These are phyloP conservation scores for Sarcophaga carnaria DNA, from an alignment of 2,888 invertebrate genomes.

Conservation along the genomic window DNA sequence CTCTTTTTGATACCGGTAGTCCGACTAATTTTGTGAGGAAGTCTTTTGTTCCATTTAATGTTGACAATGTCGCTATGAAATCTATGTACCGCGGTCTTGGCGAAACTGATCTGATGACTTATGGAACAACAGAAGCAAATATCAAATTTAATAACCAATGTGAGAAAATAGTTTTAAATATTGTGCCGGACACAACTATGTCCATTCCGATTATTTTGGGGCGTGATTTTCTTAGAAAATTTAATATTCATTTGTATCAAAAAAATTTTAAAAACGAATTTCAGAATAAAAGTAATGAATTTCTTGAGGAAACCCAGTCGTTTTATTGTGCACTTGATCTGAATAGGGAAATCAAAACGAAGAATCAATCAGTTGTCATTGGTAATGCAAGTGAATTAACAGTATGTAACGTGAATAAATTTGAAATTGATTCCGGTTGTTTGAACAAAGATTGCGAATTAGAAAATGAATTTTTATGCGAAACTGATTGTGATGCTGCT, in stretches of 20 bases:
- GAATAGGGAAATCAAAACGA: background rate
- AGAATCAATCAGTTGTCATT: conserved; percentile 31
- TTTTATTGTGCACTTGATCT: conserved; percentile 25
- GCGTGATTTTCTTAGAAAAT: conserved; percentile 47
- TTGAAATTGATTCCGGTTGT: background rate
- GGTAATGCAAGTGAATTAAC: background rate
- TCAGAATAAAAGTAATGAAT: conserved; percentile 28
- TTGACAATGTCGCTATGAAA: conserved; percentile 23
- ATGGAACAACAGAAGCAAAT: conserved; percentile 40
- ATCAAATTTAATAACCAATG: conserved; percentile 47
- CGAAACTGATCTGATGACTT: conserved; percentile 20
- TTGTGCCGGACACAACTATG: conserved; percentile 49
- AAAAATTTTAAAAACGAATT: conserved; percentile 5
- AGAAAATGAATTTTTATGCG: background rate
- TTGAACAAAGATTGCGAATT: background rate
- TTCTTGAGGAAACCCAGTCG: conserved; percentile 4
- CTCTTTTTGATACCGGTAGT: conserved; percentile 61
- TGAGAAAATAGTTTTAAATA: conserved; percentile 17
- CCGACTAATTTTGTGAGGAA: conserved; percentile 48
- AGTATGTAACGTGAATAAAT: background rate
- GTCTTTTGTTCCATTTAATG: conserved; percentile 32
- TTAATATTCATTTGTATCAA: conserved; percentile 43
- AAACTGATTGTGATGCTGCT: conserved; percentile 13
- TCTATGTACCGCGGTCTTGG: conserved; percentile 22
- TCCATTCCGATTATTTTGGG: conserved; percentile 42